Base-by-base conservation (phyloP, 2,888 invertebrate genomes). In the Chloroclysta siterata region DNA sequence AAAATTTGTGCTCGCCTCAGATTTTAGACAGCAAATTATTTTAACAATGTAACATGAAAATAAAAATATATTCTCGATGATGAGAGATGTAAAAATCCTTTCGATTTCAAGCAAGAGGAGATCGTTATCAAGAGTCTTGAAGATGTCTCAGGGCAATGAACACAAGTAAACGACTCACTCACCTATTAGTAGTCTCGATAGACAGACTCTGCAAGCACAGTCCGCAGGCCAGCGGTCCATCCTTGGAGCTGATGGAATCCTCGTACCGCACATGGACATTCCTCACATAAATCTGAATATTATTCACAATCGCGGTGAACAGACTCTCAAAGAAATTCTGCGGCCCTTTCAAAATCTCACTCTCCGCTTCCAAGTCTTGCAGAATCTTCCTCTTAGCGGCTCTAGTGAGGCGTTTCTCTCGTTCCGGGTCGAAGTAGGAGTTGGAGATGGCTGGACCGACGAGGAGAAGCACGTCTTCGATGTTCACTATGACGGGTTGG, bases 251-350 rank as follows among this genome's bases (percentile, higher is more conserved):
- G 70, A 95, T 93, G 7, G 94, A 94, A 79, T 97, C 97, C 82
- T 97, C 97, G 77, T 97, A 97, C 68, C 97, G 93, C 63, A 97
- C 93, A 84, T 97, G 97, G 51, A 97, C 94, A 82, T 97, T 96
- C 66, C 95, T 94, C 29, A 97, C 93, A 64, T 95, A 96, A 63
- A 97, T 94, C 90, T 97, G 97, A 51, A 97, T 92, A 81, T 96
- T 97, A 82, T 97, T 97, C 72, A 97, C 94, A 14, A 97, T 94
- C 36, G 96, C 96, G 17, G 96, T 95, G 69, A 96, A 93, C 54
- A 97, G 82, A 78, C 95, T 95, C 82, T 96, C 96, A 67, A 96
- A 94, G 81, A 97, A 95, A 53, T 94, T 94, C 73, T 94, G 93
- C 4, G 95, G 95, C 0, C 95, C 95, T 67, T 95, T 95, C 53